A percentile compares a stretch with the other conserved stretches of the same genome.
Evolutionary conservation across 2,797 vertebrate genomes (phyloP).

Genomic region (Oophaga sylvatica): DNA sequence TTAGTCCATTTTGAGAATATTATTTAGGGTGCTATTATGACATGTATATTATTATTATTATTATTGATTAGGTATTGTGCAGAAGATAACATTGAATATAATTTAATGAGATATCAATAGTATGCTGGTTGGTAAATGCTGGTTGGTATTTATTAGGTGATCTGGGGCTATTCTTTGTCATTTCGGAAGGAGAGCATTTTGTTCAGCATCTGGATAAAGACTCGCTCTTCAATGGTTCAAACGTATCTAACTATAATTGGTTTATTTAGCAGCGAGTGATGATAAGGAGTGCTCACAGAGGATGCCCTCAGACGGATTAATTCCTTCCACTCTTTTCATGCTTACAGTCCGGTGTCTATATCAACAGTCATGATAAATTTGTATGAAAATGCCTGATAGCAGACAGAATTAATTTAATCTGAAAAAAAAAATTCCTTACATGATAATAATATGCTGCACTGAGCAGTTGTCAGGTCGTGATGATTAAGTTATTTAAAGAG

Average conservation of each 20-base stretch:
- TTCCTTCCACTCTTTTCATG: conserved; percentile 32
- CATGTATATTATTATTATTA: no score
- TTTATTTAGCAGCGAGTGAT: conserved; percentile 19
- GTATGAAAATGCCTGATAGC: conserved; percentile 30
- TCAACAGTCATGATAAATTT: conserved; percentile 43
- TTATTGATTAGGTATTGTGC: no score
- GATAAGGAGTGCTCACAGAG: conserved; percentile 25
- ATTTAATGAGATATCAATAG: not conserved
- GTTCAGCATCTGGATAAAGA: not conserved
- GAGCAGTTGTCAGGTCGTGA: conserved; percentile 31
- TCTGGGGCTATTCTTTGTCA: not conserved
- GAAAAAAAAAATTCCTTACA: conserved; percentile 16
- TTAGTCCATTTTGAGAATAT: no score
- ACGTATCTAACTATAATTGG: not conserved
- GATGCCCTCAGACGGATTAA: conserved; percentile 22
- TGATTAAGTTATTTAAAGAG: conserved; percentile 52
- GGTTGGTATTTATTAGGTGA: not conserved
- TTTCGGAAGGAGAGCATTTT: not conserved
- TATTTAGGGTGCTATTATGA: no score
- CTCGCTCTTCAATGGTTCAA: not conserved
- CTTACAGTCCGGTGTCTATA: conserved; percentile 33
- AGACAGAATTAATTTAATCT: conserved; percentile 40
- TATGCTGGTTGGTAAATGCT: not conserved
- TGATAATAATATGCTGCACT: conserved; percentile 40
- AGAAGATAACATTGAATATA: not conserved